These are phyloP conservation scores for Oophaga pumilio DNA, from an alignment of 2,113 vertebrate genomes.

Conservation along the genomic window DNA sequence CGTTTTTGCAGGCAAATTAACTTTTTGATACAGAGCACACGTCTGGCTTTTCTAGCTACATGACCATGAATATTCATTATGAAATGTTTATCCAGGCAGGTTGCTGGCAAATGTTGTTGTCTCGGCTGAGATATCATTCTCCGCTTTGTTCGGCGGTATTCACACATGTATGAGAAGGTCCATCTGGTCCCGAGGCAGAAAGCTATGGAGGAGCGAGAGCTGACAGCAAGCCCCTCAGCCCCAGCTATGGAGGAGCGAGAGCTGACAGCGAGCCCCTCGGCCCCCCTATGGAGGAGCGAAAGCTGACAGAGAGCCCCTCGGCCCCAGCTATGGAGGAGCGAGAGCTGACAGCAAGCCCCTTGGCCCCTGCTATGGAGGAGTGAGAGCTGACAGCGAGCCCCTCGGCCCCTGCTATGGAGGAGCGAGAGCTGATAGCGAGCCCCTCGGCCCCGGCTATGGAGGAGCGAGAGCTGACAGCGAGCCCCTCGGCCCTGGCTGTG, in stretches of 20 bases:
- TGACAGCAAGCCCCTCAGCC: too few species aligned
- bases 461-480: constrained; percentile 26
- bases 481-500: too few species aligned
- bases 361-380: too few species aligned
- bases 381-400: too few species aligned
- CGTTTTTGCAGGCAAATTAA: neutral
- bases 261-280: too few species aligned
- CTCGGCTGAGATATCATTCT: neutral
- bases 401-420: too few species aligned
- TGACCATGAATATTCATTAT: constrained; percentile 10
- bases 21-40: neutral
- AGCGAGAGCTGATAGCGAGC: too few species aligned
- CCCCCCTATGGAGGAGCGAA: too few species aligned
- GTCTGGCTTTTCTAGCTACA: neutral
- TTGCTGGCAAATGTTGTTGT: constrained; percentile 5
- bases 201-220: constrained; percentile 1
- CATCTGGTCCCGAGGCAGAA: constrained; percentile 6
- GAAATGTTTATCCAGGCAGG: constrained; percentile 6
- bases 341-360: constrained; percentile 28
- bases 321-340: constrained; percentile 6
- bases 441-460: too few species aligned
- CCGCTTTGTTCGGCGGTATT: neutral
- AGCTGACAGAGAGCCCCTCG: too few species aligned
- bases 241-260: too few species aligned
- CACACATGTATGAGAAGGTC: neutral